These are phyloP conservation scores for Apaloderma vittatum DNA, from an alignment of 2,113 vertebrate genomes.

Conservation along the genomic window DNA sequence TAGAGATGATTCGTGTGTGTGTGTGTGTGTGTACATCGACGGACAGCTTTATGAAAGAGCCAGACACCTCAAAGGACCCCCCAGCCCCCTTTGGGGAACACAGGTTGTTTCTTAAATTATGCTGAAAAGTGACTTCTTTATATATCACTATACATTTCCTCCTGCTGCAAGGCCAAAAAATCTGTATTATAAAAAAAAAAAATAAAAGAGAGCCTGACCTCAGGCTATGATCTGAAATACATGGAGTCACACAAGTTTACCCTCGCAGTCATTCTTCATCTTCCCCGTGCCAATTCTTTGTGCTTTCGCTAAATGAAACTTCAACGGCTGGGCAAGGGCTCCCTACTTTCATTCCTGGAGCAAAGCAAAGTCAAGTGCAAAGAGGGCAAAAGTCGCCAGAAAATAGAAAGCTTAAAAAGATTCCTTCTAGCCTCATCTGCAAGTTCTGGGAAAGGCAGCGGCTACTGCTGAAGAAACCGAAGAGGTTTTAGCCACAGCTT, in stretches of 20 bases:
- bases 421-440: constrained; percentile 38
- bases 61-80: not conserved
- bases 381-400: constrained; percentile 22
- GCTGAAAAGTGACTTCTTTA: constrained; percentile 40
- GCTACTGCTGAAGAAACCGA: not conserved
- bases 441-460: constrained; percentile 35
- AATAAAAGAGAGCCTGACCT: constrained; percentile 22
- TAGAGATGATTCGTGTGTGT: not conserved
- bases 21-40: not conserved
- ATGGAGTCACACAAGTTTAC: constrained; percentile 29
- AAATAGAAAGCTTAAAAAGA: not conserved
- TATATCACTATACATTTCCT: constrained; percentile 42
- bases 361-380: constrained; percentile 47
- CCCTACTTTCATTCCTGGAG: constrained; percentile 39
- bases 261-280: constrained; percentile 42
- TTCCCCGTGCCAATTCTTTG: constrained; percentile 24
- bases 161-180: constrained; percentile 44
- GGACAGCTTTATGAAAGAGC: not conserved
- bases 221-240: constrained; percentile 58
- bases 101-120: constrained; percentile 60
- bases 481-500: constrained; percentile 44
- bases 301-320: constrained; percentile 48
- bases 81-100: not conserved
- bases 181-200: constrained; percentile 40
- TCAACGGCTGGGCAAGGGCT: constrained; percentile 62